Percentiles rank a stretch among this genome's conserved stretches.
Conservation (phyloP, 2,113 vertebrate species). For the Piliocolobus tephrosceles region DNA sequence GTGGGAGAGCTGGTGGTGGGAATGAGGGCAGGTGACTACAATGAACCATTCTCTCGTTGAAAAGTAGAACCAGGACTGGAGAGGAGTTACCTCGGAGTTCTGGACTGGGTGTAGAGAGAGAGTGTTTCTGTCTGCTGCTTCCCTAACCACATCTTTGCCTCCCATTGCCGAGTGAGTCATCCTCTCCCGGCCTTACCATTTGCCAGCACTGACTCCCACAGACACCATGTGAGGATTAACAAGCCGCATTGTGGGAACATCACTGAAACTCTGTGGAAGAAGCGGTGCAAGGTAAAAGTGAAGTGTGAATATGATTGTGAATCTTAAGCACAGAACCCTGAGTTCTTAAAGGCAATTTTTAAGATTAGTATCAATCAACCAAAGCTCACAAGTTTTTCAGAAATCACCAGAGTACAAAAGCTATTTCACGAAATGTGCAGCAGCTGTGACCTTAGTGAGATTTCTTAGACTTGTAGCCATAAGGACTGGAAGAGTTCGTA, state of each 20-base stretch:
- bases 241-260: fast-evolving
- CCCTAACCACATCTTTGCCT: neutral
- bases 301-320: neutral
- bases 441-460: neutral
- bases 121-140: neutral
- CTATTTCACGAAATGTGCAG: neutral
- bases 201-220: neutral
- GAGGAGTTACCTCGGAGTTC: neutral
- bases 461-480: neutral
- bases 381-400: neutral
- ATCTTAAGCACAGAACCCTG: neutral
- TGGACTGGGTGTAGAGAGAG: neutral
- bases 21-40: neutral
- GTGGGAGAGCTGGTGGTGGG: no score
- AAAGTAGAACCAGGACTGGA: neutral
- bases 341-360: neutral
- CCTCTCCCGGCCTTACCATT: neutral
- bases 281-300: neutral
- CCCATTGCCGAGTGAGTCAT: neutral
- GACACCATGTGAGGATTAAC: neutral
- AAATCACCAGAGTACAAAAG: neutral
- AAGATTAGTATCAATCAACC: neutral
- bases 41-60: neutral
- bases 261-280: neutral
- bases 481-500: neutral